phyloP scores from a whole-genome alignment of 1,140 invertebrate species.

The Colletes gigas region DNA sequence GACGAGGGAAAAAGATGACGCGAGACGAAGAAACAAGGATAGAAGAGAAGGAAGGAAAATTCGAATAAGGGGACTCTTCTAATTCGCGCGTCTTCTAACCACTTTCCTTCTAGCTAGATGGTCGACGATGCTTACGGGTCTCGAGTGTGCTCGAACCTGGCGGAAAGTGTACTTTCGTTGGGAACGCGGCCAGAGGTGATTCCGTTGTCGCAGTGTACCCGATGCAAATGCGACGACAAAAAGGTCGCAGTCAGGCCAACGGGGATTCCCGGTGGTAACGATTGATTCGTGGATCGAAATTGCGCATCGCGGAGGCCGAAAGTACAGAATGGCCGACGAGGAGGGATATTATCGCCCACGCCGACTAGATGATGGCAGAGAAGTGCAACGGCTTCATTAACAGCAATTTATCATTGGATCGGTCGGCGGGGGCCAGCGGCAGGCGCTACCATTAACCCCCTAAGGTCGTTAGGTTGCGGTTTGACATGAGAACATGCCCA shows the following conservation, averaged over 20 bases:
- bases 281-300: slow-evolving; percentile 64
- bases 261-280: slow-evolving; percentile 36
- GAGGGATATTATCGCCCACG: slow-evolving; percentile 16
- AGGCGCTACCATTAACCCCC: slow-evolving; percentile 73
- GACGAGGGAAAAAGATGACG: not conserved
- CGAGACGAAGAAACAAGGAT: not conserved
- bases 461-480: slow-evolving; percentile 79
- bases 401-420: slow-evolving; percentile 78
- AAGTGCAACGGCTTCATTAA: slow-evolving; percentile 74
- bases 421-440: slow-evolving; percentile 53
- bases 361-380: slow-evolving; percentile 50
- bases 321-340: not conserved
- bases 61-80: slow-evolving; percentile 37
- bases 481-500: slow-evolving; percentile 78
- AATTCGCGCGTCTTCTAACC: slow-evolving; percentile 62
- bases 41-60: not conserved
- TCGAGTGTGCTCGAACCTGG: slow-evolving; percentile 43
- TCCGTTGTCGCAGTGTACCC: slow-evolving; percentile 29
- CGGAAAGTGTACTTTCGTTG: slow-evolving; percentile 60
- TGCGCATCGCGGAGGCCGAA: slow-evolving; percentile 1
- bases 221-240: slow-evolving; percentile 53
- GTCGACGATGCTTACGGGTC: slow-evolving; percentile 59
- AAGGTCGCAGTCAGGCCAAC: slow-evolving; percentile 17
- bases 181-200: slow-evolving; percentile 55
- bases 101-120: slow-evolving; percentile 47